Evolutionary conservation across 2,888 invertebrate species (phyloP), one percentile per base, ranked within the genome.

Genomic region (Melieria omissa): DNA sequence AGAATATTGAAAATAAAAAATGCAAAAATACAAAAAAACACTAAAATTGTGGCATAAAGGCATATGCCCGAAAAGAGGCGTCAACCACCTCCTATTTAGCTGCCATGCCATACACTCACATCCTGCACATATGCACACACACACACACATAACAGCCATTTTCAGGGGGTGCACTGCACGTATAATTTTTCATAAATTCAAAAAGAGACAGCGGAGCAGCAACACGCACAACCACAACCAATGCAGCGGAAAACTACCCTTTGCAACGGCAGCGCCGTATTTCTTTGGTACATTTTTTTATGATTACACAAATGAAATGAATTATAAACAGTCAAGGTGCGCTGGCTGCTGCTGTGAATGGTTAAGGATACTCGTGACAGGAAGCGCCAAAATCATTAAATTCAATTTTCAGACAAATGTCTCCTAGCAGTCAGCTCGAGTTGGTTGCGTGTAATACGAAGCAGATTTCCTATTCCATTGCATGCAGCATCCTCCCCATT

Each of bases 41-140:
- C 29, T 29, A 29, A 29, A 29, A 29, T 29, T 3, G 29, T 29
- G 1, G 29, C 63, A 71, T 71, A 60, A 65, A 71, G 65, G 61
- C 71, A 45, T 71, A 65, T 65, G 29, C 71, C 71, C 65, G 61
- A 76, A 78, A 77, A 74, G 70, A 69, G 79, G 79, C 79, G 79
- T 77, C 73, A 70, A 76, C 77, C 77, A 73, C 78, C 79, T 78
- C 76, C 78, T 78, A 77, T 78, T 77, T 77, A 74, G 72, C 78
- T 78, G 78, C 77, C 78, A 78, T 76, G 75, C 73, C 70, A 74
- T 74, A 74, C 70, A 71, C 77, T 55, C 64, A 74, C 71, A 69
- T 69, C 69, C 69, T 69, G 69, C 16, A 62, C 52, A 52, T 52
- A n/a, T 6, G 29, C 2, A 29, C 29, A 29, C 29, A 29, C 29